Percentiles rank a stretch among this genome's conserved stretches.
phyloP scores from a whole-genome alignment of 2,113 vertebrate genomes.

The Dipodomys stephensi region DNA sequence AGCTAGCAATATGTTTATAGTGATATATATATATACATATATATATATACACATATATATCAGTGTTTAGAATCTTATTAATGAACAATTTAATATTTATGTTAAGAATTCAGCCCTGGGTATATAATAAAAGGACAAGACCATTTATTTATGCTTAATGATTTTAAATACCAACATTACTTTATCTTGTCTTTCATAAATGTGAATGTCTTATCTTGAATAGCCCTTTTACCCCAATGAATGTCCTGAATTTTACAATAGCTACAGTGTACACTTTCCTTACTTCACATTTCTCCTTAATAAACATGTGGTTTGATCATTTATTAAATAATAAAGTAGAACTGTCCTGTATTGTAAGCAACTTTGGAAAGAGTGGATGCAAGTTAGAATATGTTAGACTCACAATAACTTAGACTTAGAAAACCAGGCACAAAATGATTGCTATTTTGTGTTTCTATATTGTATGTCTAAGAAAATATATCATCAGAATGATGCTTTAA shows the following conservation, averaged over 20 bases:
- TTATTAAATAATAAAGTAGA: neutral
- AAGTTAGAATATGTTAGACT: neutral
- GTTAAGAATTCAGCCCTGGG: neutral
- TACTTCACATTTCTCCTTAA: conserved; percentile 1
- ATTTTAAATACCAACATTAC: conserved; percentile 41
- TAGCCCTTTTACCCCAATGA: neutral
- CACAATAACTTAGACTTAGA: neutral
- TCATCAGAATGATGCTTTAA: conserved; percentile 73
- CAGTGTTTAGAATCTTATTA: conserved; percentile 20
- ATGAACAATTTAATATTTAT: conserved; percentile 17
- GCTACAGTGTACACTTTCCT: neutral
- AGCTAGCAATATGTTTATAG: neutral
- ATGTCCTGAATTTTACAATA: neutral
- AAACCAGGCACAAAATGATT: conserved; percentile 38
- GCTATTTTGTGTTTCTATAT: conserved; percentile 70
- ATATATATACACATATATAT: neutral
- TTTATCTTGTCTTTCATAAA: conserved; percentile 41
- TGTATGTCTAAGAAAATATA: conserved; percentile 63
- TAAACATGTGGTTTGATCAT: conserved; percentile 10
- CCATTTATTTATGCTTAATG: neutral
- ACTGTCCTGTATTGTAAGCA: neutral
- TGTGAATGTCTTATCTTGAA: conserved; percentile 28
- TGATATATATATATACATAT: neutral
- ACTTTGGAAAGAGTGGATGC: neutral
- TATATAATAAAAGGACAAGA: no score